phyloP scores from a whole-genome alignment of 2,113 vertebrate species.

The Halcyon senegalensis region DNA sequence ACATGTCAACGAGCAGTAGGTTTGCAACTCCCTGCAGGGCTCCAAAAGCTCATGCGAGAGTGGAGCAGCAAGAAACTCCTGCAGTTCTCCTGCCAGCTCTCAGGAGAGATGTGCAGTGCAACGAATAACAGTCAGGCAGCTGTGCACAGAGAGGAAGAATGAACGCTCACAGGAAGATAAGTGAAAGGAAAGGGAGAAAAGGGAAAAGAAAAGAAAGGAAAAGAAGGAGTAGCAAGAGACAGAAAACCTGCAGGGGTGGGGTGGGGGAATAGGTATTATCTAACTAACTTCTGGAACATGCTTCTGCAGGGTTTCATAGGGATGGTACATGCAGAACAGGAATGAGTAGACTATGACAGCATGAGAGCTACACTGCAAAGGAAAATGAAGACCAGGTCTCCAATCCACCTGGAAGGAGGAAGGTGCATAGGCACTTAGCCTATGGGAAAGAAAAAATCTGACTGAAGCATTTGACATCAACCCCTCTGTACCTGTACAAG shows the following conservation, averaged over 20 bases:
- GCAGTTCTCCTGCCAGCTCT: not conserved
- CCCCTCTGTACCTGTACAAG: not conserved
- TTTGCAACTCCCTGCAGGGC: conserved; percentile 13
- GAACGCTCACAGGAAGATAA: not conserved
- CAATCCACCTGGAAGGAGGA: not conserved
- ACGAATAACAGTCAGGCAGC: not conserved
- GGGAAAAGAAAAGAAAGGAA: not conserved
- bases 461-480: not conserved
- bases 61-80: not conserved
- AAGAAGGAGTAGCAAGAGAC: not conserved
- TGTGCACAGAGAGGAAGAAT: rapidly evolving
- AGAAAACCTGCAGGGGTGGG: not conserved
- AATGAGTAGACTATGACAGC: not conserved
- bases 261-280: not conserved
- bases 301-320: not conserved
- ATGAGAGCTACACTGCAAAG: not conserved
- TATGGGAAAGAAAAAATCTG: not conserved
- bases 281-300: not conserved
- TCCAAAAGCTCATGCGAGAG: not conserved
- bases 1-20: not conserved
- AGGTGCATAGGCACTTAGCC: not conserved
- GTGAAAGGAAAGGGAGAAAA: not conserved
- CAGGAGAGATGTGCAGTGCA: not conserved
- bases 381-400: not conserved
- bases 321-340: not conserved